Percentiles rank a stretch among this genome's conserved stretches.
Conservation (phyloP, 2,797 vertebrate species). For the Corythornis leucogaster region DNA sequence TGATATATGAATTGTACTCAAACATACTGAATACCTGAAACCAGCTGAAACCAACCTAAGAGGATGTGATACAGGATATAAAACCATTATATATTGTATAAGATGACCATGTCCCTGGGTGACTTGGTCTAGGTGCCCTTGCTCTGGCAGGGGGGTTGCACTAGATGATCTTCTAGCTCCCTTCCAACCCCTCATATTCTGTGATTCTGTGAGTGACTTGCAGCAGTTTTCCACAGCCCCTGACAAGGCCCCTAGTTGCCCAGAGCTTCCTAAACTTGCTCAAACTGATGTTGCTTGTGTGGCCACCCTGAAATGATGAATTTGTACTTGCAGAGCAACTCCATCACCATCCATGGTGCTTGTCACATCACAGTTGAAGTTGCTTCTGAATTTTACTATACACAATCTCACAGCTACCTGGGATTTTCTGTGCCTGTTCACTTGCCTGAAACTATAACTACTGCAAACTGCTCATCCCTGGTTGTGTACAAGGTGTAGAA, state of each 20-base stretch:
- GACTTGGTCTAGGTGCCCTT: no score
- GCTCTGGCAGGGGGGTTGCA: no score
- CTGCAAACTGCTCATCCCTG: not conserved
- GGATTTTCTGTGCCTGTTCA: not conserved
- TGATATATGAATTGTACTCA: not conserved
- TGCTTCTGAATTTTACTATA: not conserved
- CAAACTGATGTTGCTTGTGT: not conserved
- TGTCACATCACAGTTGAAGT: not conserved
- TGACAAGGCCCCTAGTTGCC: not conserved
- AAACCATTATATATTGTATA: not conserved
- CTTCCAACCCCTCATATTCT: no score
- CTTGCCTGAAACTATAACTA: not conserved
- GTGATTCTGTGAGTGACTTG: not conserved
- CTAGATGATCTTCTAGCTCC: no score
- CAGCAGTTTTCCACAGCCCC: not conserved
- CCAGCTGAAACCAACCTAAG: not conserved
- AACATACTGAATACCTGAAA: not conserved
- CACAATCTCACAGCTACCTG: not conserved
- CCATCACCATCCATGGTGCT: not conserved
- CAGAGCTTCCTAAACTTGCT: not conserved
- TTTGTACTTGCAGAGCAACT: not conserved
- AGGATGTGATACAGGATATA: not conserved
- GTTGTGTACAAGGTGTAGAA: not conserved
- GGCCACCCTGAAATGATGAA: not conserved
- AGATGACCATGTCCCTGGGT: not conserved